Evolutionary conservation across 2,888 invertebrate species (phyloP), one percentile per base, ranked within the genome.

Genomic region (Tenthredo amoena): DNA sequence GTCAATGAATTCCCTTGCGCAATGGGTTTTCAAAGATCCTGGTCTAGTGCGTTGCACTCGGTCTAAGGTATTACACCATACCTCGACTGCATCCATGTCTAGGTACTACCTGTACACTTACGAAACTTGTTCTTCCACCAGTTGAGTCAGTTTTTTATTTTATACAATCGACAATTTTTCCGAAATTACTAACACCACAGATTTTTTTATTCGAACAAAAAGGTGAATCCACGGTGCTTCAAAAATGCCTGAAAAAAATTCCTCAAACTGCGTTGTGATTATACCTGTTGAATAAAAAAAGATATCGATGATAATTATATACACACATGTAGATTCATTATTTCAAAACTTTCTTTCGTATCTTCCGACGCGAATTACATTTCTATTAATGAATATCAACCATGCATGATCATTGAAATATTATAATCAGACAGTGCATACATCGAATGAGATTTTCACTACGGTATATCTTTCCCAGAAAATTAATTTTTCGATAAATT

Each of bases 1-100:
- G 77, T 77, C 77, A 77, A 77, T 77, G 77, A 77, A 77, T n/a
- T 77, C 10, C 26, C 6, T 43, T 74, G 21, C 72, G 40, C 43
- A 74, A 55, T 40, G n/a, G 65, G 6, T 34, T 31, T 18, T 26
- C 18, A 12, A 55, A 77, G 77, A 77, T 77, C 77, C 77, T 77
- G 77, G 12, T 77, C 5, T 9, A 77, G 77, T 50, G 15, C 77
- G 77, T 77, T 77, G 77, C 77, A 77, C 77, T 55, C 77, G 50
- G 50, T 47, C 76, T 2, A 34, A 55, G 55, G 55, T 15, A n/a
- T 47, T 40, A 55, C 77, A 31, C 9, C 31, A 34, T 76, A 76
- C 71, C 7, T 71, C 55, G 4, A 34, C 71, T 71, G 31, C 71
- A n/a, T 55, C 55, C n/a, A 71, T 15, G 71, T 15, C 7, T 18